Evolutionary conservation across 2,888 invertebrate species (phyloP), one percentile per base, ranked within the genome.

Genomic region (Netelia inedita): DNA sequence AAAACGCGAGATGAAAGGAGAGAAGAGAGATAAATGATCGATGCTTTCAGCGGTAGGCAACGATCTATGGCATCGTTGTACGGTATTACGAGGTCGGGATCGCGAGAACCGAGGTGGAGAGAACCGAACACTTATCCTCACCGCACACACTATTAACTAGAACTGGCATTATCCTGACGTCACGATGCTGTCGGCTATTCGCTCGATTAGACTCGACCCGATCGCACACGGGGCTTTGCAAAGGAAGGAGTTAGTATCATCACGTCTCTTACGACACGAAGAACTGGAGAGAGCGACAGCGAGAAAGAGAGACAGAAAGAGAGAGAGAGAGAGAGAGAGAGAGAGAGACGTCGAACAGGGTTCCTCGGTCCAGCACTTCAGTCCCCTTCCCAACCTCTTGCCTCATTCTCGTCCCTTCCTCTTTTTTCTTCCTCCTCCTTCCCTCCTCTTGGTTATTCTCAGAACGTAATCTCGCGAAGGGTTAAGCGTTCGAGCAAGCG

Each of bases 391-490:
- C 57, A 41, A 35, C 55, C 35, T 57, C 35, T 71, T 23, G 55
- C 41, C 74, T 35, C 55, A 16, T 73, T 19, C 35, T n/a, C 46
- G 23, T 43, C 43, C 75, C 16, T 23, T 23, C 53, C 28, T 28
- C 28, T 28, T 28, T 3, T 28, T 28, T 59, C 28, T n/a, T 21
- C 16, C 43, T 71, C 50, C 63, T 63, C 63, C 10, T 69, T 50
- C 43, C 35, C 16, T 65, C 74, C 28, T 78, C 82, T 75, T 66
- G 71, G 83, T 79, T 79, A 79, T 79, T 82, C 83, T 75, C 46
- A 57, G 85, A 88, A 85, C 85, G 79, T 83, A 87, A 87, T 87
- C 82, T 80, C 80, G 55, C 61, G 71, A 68, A 80, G 83, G 80
- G 79, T 83, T 75, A 83, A 83, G 83, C 83, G 79, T 65, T 72